phyloP scores from a whole-genome alignment of 2,797 vertebrate genomes.

The Sarcophilus harrisii region DNA sequence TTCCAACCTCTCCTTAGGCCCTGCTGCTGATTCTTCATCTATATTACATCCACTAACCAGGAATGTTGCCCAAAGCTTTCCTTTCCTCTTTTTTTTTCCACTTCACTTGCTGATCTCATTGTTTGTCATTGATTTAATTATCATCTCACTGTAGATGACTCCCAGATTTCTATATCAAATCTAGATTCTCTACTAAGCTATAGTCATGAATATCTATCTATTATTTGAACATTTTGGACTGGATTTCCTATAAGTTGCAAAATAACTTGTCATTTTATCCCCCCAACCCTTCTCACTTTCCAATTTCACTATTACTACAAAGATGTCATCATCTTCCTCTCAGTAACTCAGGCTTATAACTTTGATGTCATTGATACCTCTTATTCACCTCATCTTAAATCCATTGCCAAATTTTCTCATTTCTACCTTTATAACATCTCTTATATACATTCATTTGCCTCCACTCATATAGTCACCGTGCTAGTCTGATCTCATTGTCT shows the following conservation, averaged over 20 bases:
- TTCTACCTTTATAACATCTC: too few species aligned
- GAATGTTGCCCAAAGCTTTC: not conserved
- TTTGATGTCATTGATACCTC: too few species aligned
- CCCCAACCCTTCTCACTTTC: not conserved
- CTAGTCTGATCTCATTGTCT: too few species aligned
- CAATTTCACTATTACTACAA: not conserved
- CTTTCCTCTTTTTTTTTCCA: not conserved
- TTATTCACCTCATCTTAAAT: too few species aligned
- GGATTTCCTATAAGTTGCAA: not conserved
- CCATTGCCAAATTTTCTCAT: too few species aligned
- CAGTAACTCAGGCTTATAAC: too few species aligned
- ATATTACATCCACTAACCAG: not conserved
- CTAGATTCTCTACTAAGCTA: not conserved
- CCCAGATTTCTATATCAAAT: not conserved
- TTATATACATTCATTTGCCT: too few species aligned
- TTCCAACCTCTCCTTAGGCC: not conserved
- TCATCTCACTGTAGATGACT: not conserved
- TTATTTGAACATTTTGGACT: not conserved
- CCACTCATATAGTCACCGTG: too few species aligned
- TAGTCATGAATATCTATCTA: not conserved
- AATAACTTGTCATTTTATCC: not conserved
- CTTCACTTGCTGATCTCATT: not conserved
- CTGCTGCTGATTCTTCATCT: not conserved
- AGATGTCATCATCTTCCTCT: not conserved
- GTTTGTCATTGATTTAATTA: not conserved